Conservation (phyloP, 1,140 invertebrate species). For the Gonioctena quinquepunctata region DNA sequence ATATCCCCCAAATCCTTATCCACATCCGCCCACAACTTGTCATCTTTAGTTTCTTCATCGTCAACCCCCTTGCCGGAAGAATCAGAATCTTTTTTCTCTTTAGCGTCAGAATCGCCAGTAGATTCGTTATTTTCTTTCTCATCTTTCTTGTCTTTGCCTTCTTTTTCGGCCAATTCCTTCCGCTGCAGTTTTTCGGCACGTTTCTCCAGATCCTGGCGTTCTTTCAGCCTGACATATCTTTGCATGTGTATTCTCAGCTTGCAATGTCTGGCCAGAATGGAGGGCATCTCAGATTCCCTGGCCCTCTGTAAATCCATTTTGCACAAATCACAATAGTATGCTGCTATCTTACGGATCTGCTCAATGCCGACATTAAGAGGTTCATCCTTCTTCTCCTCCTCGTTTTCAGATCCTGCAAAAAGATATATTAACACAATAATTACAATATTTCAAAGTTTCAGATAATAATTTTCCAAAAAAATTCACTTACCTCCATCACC, state of each 20-base stretch:
- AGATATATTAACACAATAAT: background rate
- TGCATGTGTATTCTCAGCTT: conserved; percentile 70
- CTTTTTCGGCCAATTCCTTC: conserved; percentile 53
- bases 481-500: conserved; percentile 46
- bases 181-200: conserved; percentile 70
- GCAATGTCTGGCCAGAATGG: conserved; percentile 70
- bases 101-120: conserved; percentile 27
- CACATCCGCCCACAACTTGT: conserved; percentile 74
- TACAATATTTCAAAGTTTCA: background rate
- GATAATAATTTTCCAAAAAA: too few species aligned
- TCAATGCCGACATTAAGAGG: conserved; percentile 77
- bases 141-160: conserved; percentile 31
- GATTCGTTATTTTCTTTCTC: conserved; percentile 16
- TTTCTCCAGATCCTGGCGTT: conserved; percentile 58
- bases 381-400: conserved; percentile 54
- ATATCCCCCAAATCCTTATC: conserved; percentile 75
- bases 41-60: conserved; percentile 61
- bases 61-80: conserved; percentile 42
- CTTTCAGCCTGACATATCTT: conserved; percentile 62
- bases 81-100: conserved; percentile 31
- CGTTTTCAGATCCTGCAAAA: conserved; percentile 57
- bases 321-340: conserved; percentile 73
- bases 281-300: conserved; percentile 61
- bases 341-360: conserved; percentile 75
- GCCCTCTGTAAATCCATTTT: conserved; percentile 69